Evolutionary conservation across 2,888 invertebrate species (phyloP).

Genomic region (Drosophila leonis): DNA sequence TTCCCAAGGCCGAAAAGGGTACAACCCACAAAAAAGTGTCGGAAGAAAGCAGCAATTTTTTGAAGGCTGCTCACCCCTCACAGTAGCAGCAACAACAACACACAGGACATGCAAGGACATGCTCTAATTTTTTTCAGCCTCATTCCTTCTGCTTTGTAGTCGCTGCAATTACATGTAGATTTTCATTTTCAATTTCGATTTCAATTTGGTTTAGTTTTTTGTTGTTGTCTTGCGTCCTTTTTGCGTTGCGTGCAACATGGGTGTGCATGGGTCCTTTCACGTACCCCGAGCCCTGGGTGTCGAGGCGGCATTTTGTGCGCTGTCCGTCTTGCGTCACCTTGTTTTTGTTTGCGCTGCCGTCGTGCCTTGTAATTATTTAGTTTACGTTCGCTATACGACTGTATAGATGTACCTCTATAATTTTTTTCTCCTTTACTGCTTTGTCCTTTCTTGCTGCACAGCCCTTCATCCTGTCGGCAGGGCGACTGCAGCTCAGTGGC

Average conservation of each 20-base stretch:
- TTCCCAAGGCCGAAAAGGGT: constrained; percentile 60
- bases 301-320: constrained; percentile 46
- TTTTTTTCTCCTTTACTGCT: constrained; percentile 16
- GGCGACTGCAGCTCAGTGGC: constrained; percentile 49
- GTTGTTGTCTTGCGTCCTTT: constrained; percentile 11
- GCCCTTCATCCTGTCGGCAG: constrained; percentile 1
- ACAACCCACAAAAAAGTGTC: constrained; percentile 13
- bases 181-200: constrained; percentile 46
- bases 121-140: constrained; percentile 65
- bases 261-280: constrained; percentile 2
- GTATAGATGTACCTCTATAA: background rate
- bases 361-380: constrained; percentile 75
- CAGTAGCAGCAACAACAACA: constrained; percentile 20
- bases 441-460: constrained; percentile 4
- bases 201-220: constrained; percentile 45
- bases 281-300: constrained; percentile 61
- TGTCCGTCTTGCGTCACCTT: constrained; percentile 34
- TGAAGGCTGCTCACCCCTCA: constrained; percentile 61
- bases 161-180: constrained; percentile 65
- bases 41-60: background rate
- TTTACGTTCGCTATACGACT: constrained; percentile 32
- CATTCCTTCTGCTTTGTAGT: constrained; percentile 24
- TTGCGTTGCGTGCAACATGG: constrained; percentile 6
- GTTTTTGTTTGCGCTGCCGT: constrained; percentile 39
- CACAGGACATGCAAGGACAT: constrained; percentile 54